Base-by-base conservation (phyloP, 2,113 vertebrate genomes). In the Pseudorhombus dupliciocellatus region DNA sequence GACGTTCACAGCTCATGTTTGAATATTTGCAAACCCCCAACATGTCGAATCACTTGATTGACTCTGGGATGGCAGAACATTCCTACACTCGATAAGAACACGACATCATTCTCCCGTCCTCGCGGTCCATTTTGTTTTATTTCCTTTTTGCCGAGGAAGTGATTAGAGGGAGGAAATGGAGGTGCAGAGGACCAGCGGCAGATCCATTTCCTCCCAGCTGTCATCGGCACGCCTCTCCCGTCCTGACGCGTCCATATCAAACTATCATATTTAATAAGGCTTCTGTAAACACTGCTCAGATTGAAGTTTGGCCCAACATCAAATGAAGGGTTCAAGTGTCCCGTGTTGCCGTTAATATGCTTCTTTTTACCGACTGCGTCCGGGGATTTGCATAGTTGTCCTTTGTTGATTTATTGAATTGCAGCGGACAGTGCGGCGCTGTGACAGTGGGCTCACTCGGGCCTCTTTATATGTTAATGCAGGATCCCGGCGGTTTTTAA, bases 391-490 rank as follows among this genome's bases (percentile, higher is more conserved):
- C 91, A 93, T 92, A 91, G 90, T 91, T 90, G 90, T 88, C 88
- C 80, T 90, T 77, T 87, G 84, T 89, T 92, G 92, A 93, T 94
- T 93, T 93, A 92, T 86, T 79, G 88, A 87, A 86, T 83, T 54
- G 28, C 60, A 21, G 87, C 21, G 62, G 87, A 80, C 62, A 62
- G 70, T 24, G 70, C 51, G 2, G 72, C 72, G 31, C 24, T 15
- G 9, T 83, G 90, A 84, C 87, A 85, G 89, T 79, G 76, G 68
- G 83, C 85, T 88, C 85, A 77, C 87, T 34, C 55, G 8, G 88
- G 83, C 88, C 92, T 93, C 90, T 94, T 93, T 94, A 94, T 93
- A 94, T 93, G 93, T 90, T 93, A 94, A 94, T 94, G 92, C 65
- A 50, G 74, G 57, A 62, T 82, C 84, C 87, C 66, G 31, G 75